Evolutionary conservation across 2,113 vertebrate genomes (phyloP).

Genomic region (Notarius lentiginosus): DNA sequence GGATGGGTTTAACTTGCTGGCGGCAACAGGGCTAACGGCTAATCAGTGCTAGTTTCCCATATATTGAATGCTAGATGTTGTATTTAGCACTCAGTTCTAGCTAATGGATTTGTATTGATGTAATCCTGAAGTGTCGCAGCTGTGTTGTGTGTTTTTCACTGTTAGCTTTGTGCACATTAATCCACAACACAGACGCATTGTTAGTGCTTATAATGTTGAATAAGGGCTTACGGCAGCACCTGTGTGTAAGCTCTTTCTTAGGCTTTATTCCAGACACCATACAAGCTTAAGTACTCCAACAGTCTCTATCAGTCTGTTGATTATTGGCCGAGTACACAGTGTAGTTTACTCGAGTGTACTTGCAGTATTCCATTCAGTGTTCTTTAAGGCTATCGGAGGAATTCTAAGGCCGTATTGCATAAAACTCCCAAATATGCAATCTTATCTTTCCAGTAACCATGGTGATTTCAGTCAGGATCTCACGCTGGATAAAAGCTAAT

Average conservation of each 20-base stretch:
- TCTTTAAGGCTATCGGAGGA: conserved; percentile 19
- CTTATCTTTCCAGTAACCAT: neutral
- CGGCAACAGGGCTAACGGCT: neutral
- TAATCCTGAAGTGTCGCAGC: neutral
- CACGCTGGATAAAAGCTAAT: neutral
- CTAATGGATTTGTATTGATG: neutral
- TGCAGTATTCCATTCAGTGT: conserved; percentile 30
- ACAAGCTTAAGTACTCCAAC: neutral
- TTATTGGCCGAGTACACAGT: conserved; percentile 6
- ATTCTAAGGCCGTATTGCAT: neutral
- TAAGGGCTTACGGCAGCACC: conserved; percentile 3
- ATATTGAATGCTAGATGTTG: neutral
- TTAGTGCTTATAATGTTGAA: neutral
- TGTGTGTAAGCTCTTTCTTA: neutral
- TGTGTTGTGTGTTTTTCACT: neutral
- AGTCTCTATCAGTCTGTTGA: conserved; percentile 12
- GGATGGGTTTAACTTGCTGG: conserved; percentile 8
- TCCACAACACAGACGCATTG: neutral
- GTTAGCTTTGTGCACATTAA: conserved; percentile 7
- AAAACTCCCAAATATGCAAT: neutral
- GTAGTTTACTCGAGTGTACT: conserved; percentile 15
- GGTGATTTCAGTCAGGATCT: neutral
- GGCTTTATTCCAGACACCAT: neutral
- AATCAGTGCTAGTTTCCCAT: neutral
- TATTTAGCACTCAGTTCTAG: neutral